A percentile compares a stretch with the other conserved stretches of the same genome.
These are phyloP conservation scores for Glaucomys volans DNA, from an alignment of 2,113 vertebrate species.

Conservation along the genomic window DNA sequence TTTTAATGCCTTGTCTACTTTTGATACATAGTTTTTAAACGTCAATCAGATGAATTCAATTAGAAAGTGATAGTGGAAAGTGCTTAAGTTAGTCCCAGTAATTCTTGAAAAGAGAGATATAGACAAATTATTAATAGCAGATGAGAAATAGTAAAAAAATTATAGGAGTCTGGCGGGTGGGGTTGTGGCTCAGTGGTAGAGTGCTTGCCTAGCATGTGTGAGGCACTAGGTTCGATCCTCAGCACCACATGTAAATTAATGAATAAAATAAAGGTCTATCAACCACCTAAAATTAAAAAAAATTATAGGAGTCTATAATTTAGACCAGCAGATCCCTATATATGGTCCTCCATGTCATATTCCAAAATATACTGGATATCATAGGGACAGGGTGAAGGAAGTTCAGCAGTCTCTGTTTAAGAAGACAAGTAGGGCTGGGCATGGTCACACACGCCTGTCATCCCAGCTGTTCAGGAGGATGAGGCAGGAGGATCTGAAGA, in stretches of 20 bases:
- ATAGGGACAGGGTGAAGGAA: conserved; percentile 9
- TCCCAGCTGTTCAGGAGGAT: too few species aligned
- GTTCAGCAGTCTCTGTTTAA: neutral
- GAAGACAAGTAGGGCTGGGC: neutral
- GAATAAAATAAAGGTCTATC: too few species aligned
- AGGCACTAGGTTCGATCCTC: too few species aligned
- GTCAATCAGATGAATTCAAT: neutral
- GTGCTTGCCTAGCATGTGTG: too few species aligned
- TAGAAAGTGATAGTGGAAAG: neutral
- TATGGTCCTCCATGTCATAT: neutral
- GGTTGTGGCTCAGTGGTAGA: too few species aligned
- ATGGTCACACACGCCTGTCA: too few species aligned
- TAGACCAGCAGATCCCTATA: neutral
- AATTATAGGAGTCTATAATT: neutral
- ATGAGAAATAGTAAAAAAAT: neutral
- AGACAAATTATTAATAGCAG: neutral
- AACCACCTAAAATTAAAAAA: neutral
- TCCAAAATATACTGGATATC: neutral
- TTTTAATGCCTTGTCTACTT: neutral
- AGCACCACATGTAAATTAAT: too few species aligned
- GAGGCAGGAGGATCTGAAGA: too few species aligned
- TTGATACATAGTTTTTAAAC: neutral
- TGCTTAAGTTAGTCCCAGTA: neutral
- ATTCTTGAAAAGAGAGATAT: neutral
- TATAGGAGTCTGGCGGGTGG: too few species aligned